Conservation (phyloP, 2,888 invertebrate species). For the Pedicia rivosa region DNA sequence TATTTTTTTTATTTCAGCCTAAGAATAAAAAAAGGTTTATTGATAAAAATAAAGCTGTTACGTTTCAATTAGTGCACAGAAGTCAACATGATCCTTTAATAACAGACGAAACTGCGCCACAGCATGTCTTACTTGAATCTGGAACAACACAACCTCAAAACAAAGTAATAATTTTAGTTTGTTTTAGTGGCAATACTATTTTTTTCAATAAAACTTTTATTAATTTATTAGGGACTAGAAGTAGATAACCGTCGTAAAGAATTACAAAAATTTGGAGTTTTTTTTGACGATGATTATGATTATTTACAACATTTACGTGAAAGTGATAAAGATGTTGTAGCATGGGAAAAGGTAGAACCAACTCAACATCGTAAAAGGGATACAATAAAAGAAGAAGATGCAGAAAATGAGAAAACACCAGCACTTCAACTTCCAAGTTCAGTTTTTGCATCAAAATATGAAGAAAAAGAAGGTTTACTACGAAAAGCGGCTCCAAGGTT, state of each 20-base stretch:
- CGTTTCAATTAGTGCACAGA: constrained; percentile 83
- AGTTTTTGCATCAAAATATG: constrained; percentile 72
- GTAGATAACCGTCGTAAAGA: constrained; percentile 44
- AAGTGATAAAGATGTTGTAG: constrained; percentile 22
- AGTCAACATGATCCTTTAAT: constrained; percentile 86
- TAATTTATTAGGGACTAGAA: constrained; percentile 15
- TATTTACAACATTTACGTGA: constrained; percentile 74
- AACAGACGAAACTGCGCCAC: constrained; percentile 78
- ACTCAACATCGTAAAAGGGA: constrained; percentile 16
- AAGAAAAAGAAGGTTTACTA: constrained; percentile 59
- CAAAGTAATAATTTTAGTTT: constrained; percentile 30
- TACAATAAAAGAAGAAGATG: constrained; percentile 16
- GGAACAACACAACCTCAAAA: constrained; percentile 28
- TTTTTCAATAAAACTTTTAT: neutral
- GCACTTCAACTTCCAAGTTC: constrained; percentile 60
- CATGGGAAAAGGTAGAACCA: constrained; percentile 29
- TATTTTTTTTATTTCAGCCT: constrained; percentile 15
- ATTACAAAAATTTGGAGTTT: constrained; percentile 76
- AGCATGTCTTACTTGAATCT: constrained; percentile 60
- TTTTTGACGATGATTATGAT: constrained; percentile 89
- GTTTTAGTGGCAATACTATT: neutral
- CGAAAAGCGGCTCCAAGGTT: constrained; percentile 27
- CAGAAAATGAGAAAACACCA: constrained; percentile 15
- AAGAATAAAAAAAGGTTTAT: constrained; percentile 46
- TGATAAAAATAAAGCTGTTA: constrained; percentile 78